Conservation (phyloP, 2,797 vertebrate genomes). For the Falco novaeseelandiae region DNA sequence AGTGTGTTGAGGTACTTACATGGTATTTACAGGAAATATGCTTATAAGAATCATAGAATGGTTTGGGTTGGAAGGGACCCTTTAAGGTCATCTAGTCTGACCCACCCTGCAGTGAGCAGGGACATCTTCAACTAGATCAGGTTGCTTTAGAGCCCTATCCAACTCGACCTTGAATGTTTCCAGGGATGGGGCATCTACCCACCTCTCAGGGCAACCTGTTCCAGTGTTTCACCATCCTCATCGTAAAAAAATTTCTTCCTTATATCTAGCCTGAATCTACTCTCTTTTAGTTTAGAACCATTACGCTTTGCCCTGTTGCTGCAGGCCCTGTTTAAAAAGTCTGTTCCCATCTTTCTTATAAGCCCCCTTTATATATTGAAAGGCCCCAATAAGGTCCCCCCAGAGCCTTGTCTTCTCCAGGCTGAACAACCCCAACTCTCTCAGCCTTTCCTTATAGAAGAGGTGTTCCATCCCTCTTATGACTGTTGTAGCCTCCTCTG, state of each 20-base stretch:
- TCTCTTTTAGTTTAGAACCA: not conserved
- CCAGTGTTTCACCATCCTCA: not conserved
- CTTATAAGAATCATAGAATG: not conserved
- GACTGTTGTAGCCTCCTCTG: no score
- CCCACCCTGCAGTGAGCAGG: not conserved
- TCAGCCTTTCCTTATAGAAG: no score
- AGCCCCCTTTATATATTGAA: not conserved
- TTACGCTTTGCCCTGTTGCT: not conserved
- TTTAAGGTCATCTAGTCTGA: not conserved
- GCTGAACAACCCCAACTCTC: no score
- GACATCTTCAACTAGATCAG: not conserved
- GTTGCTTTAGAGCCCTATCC: not conserved
- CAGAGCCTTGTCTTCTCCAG: no score
- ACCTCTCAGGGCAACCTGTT: not conserved
- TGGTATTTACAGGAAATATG: not conserved
- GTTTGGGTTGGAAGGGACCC: not conserved
- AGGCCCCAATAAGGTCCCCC: no score
- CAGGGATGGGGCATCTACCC: not conserved
- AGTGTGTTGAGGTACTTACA: not conserved
- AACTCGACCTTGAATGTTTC: not conserved
- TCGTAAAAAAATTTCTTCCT: not conserved
- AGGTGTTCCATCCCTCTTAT: no score
- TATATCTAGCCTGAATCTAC: not conserved
- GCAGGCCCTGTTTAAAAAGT: not conserved
- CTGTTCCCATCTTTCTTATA: not conserved